A percentile compares a stretch with the other conserved stretches of the same genome.
Evolutionary conservation across 2,797 vertebrate species (phyloP).

Genomic region (Scleropages formosus): DNA sequence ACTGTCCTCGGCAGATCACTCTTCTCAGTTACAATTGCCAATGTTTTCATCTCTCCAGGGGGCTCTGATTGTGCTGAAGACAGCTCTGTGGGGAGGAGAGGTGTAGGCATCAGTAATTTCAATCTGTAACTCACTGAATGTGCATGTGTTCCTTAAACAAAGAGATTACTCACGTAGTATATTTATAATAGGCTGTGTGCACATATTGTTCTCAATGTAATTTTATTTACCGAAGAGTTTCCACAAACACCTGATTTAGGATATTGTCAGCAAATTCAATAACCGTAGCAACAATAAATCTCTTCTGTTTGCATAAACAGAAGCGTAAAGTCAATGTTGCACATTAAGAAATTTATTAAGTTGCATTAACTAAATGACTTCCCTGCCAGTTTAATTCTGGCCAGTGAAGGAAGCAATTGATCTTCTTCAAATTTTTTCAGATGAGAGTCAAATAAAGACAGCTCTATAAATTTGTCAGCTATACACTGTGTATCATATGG

Average conservation of each 20-base stretch:
- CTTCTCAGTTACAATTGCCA: conserved; percentile 28
- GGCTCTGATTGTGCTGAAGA: conserved; percentile 19
- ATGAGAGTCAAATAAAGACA: conserved; percentile 4
- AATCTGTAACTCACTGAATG: conserved; percentile 29
- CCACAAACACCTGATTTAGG: conserved; percentile 19
- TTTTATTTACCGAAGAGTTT: background rate
- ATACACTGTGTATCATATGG: background rate
- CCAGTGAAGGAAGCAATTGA: conserved; percentile 13
- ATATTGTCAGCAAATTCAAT: conserved; percentile 30
- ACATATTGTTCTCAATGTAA: background rate
- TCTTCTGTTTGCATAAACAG: conserved; percentile 18
- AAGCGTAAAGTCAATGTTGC: conserved; percentile 10
- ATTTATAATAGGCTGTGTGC: background rate
- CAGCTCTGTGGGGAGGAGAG: conserved; percentile 16
- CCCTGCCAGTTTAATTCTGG: conserved; percentile 30
- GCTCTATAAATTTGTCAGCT: conserved; percentile 18
- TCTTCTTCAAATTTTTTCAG: conserved; percentile 15
- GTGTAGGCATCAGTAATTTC: conserved; percentile 33
- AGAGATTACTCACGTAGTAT: conserved; percentile 24
- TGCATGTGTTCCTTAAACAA: conserved; percentile 26
- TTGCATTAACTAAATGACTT: conserved; percentile 35
- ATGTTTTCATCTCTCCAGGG: conserved; percentile 34
- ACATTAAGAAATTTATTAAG: conserved; percentile 31
- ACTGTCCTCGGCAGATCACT: conserved; percentile 2
- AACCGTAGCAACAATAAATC: background rate